phyloP scores from a whole-genome alignment of 2,797 vertebrate species.

The Corythornis leucogaster region DNA sequence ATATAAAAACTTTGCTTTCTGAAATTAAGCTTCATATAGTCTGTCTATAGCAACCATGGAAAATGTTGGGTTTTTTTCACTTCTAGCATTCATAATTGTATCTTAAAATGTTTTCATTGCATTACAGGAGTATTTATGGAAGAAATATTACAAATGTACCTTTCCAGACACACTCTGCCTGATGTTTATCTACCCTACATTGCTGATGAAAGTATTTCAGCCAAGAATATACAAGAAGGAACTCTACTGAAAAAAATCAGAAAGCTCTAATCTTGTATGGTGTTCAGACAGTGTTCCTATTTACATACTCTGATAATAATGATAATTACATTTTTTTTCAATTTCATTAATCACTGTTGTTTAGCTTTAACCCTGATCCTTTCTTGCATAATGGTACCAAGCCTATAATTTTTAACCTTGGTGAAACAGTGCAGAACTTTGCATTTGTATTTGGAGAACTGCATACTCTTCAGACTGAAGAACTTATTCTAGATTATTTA shows the following conservation, averaged over 20 bases:
- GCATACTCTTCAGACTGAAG: not conserved
- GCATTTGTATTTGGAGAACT: not conserved
- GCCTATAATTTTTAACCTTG: not conserved
- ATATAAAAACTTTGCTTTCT: not conserved
- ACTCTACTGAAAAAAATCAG: not conserved
- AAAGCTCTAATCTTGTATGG: not conserved
- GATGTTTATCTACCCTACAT: not conserved
- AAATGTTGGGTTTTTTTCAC: not conserved
- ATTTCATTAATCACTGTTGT: not conserved
- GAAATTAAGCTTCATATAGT: not conserved
- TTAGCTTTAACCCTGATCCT: not conserved
- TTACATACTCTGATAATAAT: not conserved
- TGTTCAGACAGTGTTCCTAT: not conserved
- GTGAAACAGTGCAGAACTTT: not conserved
- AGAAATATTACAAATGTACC: not conserved
- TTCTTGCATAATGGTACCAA: not conserved
- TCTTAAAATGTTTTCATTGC: not conserved
- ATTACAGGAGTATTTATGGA: not conserved
- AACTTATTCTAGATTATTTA: not conserved
- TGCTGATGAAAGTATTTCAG: not conserved
- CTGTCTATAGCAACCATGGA: not conserved
- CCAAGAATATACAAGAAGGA: not conserved
- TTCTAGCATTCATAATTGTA: not conserved
- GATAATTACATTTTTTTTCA: not conserved
- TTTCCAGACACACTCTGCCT: not conserved